These are phyloP conservation scores for Microcebus jonahi DNA, from an alignment of 2,113 vertebrate species.

Conservation along the genomic window DNA sequence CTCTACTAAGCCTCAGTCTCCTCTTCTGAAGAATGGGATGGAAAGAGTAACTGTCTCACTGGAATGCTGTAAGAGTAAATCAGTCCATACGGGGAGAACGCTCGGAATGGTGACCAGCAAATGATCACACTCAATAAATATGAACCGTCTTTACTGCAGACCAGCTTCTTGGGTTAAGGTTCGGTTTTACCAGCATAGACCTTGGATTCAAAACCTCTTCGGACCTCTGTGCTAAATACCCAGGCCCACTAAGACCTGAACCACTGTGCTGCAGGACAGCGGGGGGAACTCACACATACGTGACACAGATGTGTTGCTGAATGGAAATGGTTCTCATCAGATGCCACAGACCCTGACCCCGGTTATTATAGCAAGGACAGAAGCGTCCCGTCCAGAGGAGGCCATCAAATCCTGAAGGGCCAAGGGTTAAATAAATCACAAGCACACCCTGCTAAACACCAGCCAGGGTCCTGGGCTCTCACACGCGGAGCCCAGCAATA, in stretches of 20 bases:
- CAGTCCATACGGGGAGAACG: neutral
- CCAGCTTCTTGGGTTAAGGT: neutral
- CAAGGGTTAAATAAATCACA: neutral
- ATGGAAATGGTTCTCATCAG: neutral
- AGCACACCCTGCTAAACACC: neutral
- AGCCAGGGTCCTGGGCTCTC: neutral
- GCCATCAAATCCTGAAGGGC: neutral
- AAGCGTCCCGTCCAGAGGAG: neutral
- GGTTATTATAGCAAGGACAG: neutral
- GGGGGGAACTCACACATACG: rapidly evolving
- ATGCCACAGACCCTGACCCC: neutral
- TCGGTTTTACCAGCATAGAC: neutral
- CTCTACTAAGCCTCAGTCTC: neutral
- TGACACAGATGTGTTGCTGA: neutral
- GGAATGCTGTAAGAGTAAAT: neutral
- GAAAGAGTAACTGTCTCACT: neutral
- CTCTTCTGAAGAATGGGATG: neutral
- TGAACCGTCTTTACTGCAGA: neutral
- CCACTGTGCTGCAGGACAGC: neutral
- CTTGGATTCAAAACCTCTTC: neutral
- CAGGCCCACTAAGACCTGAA: neutral
- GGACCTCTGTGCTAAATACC: neutral
- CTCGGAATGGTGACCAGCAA: neutral
- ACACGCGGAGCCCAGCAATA: neutral
- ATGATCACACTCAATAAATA: neutral